Conservation (phyloP, 2,888 invertebrate species). For the Myopa testacea region DNA sequence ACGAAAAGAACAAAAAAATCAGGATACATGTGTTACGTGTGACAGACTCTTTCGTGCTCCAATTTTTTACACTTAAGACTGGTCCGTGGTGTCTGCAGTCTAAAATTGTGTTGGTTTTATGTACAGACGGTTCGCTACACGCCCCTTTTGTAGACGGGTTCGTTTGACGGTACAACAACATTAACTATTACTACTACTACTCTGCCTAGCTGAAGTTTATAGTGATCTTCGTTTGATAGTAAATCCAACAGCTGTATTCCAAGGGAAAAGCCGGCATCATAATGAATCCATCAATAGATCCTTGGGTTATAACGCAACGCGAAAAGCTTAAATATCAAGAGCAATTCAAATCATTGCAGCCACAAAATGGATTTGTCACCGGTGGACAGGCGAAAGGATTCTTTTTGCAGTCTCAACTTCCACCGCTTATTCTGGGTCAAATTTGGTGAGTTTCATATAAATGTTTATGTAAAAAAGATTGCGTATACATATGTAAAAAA, state of each 20-base stretch:
- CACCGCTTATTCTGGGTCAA: slow-evolving; percentile 88
- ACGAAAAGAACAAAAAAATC: not conserved
- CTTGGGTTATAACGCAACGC: slow-evolving; percentile 88
- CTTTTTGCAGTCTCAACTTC: slow-evolving; percentile 91
- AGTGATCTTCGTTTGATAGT: not conserved
- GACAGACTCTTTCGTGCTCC: not conserved
- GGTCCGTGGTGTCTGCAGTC: no score
- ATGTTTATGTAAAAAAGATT: no score
- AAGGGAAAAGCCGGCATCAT: slow-evolving; percentile 8
- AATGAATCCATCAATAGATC: slow-evolving; percentile 74
- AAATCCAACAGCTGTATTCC: not conserved
- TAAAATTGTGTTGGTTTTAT: not conserved
- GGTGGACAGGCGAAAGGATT: slow-evolving; percentile 95
- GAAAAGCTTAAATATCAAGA: slow-evolving; percentile 90
- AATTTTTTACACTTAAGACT: not conserved
- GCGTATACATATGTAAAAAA: no score
- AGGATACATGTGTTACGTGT: not conserved
- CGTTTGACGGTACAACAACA: slow-evolving; percentile 8
- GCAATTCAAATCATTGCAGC: slow-evolving; percentile 90
- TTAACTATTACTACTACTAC: not conserved
- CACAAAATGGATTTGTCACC: slow-evolving; percentile 87
- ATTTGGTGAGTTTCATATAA: slow-evolving; percentile 83
- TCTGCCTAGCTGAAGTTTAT: not conserved
- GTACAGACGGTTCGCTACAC: not conserved
- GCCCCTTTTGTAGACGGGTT: not conserved